Evolutionary conservation across 2,113 vertebrate species (phyloP), one percentile per base, ranked within the genome.

Genomic region (Stomatorhinus ivindoensis): DNA sequence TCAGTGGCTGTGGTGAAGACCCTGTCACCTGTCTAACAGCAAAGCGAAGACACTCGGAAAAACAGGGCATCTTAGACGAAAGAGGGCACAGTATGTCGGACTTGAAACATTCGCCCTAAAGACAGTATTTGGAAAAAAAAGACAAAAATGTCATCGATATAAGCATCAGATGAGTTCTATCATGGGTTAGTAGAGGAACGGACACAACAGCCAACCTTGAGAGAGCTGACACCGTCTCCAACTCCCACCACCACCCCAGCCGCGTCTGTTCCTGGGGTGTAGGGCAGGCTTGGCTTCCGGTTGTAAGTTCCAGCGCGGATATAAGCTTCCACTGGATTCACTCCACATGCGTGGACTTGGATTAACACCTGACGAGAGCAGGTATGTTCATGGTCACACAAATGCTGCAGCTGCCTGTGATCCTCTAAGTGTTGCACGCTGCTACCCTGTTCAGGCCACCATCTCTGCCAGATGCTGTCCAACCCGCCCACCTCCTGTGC

Each of bases 281-380:
- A 99, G 0, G 98, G 98, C 3, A 99, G 90, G 0, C 69, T 0
- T 0, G 97, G 97, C 51, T 94, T 97, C 2, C 94, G 94, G 6
- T 51, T 58, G 0, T 96, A 93, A 0, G 91, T 92, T 3, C 98
- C 98, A 3, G 97, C 93, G 1, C 98, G 96, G 92, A 99, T 97
- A 0, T 99, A 99, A 0, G 98, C 98, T 88, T 99, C 98, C 0
- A 99, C 97, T 0, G 98, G 98, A 89, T 99, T 99, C 5, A 99
- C 94, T 0, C 98, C 98, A 50, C 98, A 99, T 1, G 96, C 97
- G 0, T 94, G 94, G 65, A 99, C 96, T 89, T 94, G 95, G 88
- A 99, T 98, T 91, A 99, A 92, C 31, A 99, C 97, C 98, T 99
- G 1, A 88, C n/a, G 27, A 7, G 39, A 48, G 1, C 39, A 93